These are phyloP conservation scores for Labeo rohita DNA, from an alignment of 2,113 vertebrate species.

Conservation along the genomic window DNA sequence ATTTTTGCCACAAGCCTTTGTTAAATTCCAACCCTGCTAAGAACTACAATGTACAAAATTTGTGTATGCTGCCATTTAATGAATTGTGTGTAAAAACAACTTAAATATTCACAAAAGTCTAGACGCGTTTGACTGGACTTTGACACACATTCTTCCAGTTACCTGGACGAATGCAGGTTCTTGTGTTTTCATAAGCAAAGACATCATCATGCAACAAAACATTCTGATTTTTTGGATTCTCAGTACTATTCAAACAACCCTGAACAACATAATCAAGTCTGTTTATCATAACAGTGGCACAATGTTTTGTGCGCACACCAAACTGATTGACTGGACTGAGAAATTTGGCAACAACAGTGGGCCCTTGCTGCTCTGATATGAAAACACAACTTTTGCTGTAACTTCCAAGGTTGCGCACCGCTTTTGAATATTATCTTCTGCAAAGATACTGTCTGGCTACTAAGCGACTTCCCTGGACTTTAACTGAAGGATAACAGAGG, in stretches of 20 bases:
- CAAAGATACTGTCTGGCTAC: not conserved
- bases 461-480: not conserved
- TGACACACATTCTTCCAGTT: not conserved
- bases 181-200: constrained; percentile 9
- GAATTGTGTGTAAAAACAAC: not conserved
- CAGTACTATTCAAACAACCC: not conserved
- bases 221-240: not conserved
- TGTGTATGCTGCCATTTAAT: not conserved
- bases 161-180: not conserved
- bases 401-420: not conserved
- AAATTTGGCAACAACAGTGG: constrained; percentile 2
- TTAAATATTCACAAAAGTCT: not conserved
- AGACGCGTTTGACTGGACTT: not conserved
- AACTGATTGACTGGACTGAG: not conserved
- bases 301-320: not conserved
- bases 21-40: not conserved
- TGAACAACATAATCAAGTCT: not conserved
- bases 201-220: not conserved
- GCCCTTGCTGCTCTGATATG: not conserved
- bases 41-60: not conserved
- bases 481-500: not conserved
- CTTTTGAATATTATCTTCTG: not conserved
- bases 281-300: constrained; percentile 6
- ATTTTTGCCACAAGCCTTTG: no score
- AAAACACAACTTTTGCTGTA: no score